Base-by-base conservation (phyloP, 1,140 invertebrate genomes). In the Drusus annulatus region DNA sequence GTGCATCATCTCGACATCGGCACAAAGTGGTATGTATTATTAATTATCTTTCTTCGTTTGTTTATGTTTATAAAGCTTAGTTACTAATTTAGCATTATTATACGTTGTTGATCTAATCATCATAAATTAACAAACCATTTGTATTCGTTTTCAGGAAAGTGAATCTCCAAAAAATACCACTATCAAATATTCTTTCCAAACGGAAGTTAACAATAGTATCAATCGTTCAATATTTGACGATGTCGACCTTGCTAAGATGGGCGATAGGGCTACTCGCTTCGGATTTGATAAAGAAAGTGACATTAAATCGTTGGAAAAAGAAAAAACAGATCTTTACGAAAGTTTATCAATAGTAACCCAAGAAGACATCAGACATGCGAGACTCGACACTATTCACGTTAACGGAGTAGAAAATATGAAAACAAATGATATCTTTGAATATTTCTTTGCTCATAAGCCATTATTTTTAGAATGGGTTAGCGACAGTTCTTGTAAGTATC, bases 401-500 rank as follows among this genome's bases (percentile, higher is more conserved):
- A 25, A 79, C 10, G 82, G 82, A 8, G 78, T 78, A 19, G 63
- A 81, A 36, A 73, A 80, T 31, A 81, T 83, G 82, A 83, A 78
- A 60, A 83, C 82, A 16, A 81, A 80, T 79, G 80, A 83, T 62
- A 50, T 83, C 10, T 83, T 83, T 74, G 82, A 83, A 63, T 83
- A 83, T 62, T 83, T 83, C 31, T 80, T 78, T 45, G 58, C 80
- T 8, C 82, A 83, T 58, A 81, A 77, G 60, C 82, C 82, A 23
- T 15, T 78, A 25, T 83, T 80, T 75, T 65, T 83, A 50, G 82
- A 83, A 75, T 83, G 82, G 82, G 71, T 83, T 28, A 76, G 80
- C 75, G 80, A 81, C 36, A 80, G 78, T 80, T 73, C 73, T 50
- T 83, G 82, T 83, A 80, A 81, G 80, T 81, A 23, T 6, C 7